A percentile compares a stretch with the other conserved stretches of the same genome.
Evolutionary conservation across 1,140 invertebrate genomes (phyloP).

Genomic region (Micrasema longulum): DNA sequence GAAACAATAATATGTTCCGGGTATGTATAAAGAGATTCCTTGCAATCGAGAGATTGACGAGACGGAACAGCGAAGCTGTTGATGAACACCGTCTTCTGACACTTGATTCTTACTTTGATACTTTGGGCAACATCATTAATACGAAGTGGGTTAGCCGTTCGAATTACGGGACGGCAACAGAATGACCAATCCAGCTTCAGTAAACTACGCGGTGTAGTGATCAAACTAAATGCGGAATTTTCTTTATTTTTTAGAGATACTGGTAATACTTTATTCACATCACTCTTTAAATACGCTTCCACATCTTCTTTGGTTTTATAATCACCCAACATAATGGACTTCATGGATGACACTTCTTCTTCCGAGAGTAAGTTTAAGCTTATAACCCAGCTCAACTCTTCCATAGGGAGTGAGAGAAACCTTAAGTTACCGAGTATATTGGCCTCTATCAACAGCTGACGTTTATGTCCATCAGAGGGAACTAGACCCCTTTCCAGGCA

Average conservation of each 20-base stretch:
- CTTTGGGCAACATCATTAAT: constrained; percentile 59
- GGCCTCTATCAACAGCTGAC: constrained; percentile 61
- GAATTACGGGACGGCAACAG: constrained; percentile 61
- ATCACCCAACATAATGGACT: constrained; percentile 31
- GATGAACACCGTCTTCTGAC: constrained; percentile 64
- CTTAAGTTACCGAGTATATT: constrained; percentile 60
- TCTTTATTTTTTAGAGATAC: constrained; percentile 9
- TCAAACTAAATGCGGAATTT: constrained; percentile 25
- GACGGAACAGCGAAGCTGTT: constrained; percentile 63
- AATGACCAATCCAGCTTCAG: constrained; percentile 61
- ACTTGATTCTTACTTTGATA: constrained; percentile 60
- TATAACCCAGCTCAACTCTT: constrained; percentile 57
- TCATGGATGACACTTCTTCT: constrained; percentile 41
- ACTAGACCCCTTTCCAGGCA: constrained; percentile 62
- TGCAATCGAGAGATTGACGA: constrained; percentile 60
- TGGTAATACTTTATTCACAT: constrained; percentile 1
- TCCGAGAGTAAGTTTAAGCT: constrained; percentile 42
- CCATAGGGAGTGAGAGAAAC: constrained; percentile 58
- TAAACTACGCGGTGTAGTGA: constrained; percentile 52
- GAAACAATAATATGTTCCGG: constrained; percentile 61
- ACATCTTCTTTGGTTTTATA: constrained; percentile 39
- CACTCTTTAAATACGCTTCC: constrained; percentile 30
- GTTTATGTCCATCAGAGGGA: constrained; percentile 59
- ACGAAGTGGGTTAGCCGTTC: constrained; percentile 60
- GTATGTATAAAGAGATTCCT: constrained; percentile 58